Base-by-base conservation (phyloP, 2,113 vertebrate genomes). In the Epinephelus cyanopodus region DNA sequence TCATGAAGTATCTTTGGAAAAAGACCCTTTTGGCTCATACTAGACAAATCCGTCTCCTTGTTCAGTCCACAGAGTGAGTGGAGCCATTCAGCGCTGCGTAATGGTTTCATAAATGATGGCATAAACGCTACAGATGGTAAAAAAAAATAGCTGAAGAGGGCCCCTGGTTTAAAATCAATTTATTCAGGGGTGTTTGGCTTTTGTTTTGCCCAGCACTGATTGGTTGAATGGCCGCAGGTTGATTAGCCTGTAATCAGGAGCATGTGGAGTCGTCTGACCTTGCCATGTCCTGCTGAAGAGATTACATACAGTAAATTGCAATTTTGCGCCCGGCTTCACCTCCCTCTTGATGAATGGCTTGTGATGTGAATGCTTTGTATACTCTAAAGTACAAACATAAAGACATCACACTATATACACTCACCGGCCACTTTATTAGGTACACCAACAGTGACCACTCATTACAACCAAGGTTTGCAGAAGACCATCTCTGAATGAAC, bases 241-340 rank as follows among this genome's bases (percentile, higher is more conserved):
- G 85, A 90, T 87, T 88, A 78, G 74, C 0, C 71, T 82, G 76
- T 74, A 89, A 88, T 93, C 85, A 91, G 52, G 45, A 56, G 65
- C 45, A 56, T 53, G 63, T 62, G 58, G 80, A 90, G 84, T 52
- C 56, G 77, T 60, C 77, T 84, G 82, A 90, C 89, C 89, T 92
- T 88, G 74, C 7, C 21, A 23, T 33, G 73, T 3, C 64, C 77
- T 19, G 53, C 50, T 73, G 47, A 67, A 67, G 54, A 67, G 68
- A 57, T 73, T 61, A 15, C 37, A 53, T 5, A 54, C 3, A 45
- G 29, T 56, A 48, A 62, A 82, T 15, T 70, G 72, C 19, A 70
- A n/a, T 19, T 17, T 69, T 2, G 5, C 2, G 17, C 71, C 37
- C 5, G 25, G 21, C 61, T 72, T 71, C 70, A 73, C 15, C 29